A percentile compares a stretch with the other conserved stretches of the same genome.
These are phyloP conservation scores for Tipula unca DNA, from an alignment of 2,888 invertebrate genomes.

Conservation along the genomic window DNA sequence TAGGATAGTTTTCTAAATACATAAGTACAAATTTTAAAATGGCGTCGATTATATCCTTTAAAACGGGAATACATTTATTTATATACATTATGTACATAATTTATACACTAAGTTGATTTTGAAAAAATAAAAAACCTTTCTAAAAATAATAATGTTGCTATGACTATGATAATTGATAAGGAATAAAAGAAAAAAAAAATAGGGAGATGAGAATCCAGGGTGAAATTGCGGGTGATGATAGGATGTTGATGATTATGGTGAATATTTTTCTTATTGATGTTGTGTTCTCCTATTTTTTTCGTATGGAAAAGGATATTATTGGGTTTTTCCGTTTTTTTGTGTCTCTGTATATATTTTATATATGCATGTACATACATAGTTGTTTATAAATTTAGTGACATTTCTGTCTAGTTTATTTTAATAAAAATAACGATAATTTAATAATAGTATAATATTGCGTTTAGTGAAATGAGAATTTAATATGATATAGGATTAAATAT, in stretches of 20 bases:
- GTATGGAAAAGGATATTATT: neutral
- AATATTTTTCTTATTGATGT: neutral
- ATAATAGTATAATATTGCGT: neutral
- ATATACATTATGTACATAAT: neutral
- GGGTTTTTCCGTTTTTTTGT: neutral
- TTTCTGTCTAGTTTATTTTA: neutral
- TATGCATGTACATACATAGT: neutral
- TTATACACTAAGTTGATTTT: neutral
- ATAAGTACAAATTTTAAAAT: neutral
- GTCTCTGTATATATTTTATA: neutral
- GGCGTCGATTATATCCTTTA: neutral
- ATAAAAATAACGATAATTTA: neutral
- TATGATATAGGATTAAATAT: neutral
- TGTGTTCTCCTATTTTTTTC: neutral
- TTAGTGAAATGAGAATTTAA: neutral
- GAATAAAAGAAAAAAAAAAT: neutral
- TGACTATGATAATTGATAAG: neutral
- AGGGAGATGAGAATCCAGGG: neutral
- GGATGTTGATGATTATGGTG: neutral
- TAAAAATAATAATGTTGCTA: neutral
- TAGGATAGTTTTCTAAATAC: neutral
- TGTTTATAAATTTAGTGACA: neutral
- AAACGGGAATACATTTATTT: neutral
- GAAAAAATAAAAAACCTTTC: neutral
- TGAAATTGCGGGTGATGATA: neutral